Conservation (phyloP, 2,113 vertebrate genomes). For the Peromyscus polionotus region DNA sequence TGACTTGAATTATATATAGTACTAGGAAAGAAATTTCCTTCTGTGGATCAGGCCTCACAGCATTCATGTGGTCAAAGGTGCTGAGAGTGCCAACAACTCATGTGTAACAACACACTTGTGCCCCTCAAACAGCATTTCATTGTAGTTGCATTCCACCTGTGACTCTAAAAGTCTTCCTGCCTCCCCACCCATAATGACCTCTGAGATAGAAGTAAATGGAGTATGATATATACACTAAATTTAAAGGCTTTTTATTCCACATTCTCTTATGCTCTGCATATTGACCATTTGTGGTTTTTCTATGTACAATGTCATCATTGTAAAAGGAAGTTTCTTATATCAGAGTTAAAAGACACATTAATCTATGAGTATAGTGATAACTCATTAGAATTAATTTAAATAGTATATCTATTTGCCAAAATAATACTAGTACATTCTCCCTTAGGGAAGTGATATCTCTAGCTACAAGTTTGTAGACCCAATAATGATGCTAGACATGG, state of each 20-base stretch:
- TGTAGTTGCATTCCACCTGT: neutral
- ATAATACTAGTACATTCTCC: neutral
- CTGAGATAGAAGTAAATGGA: neutral
- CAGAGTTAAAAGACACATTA: too few relatives aligned
- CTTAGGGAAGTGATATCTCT: neutral
- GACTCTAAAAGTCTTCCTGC: neutral
- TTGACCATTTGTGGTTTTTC: neutral
- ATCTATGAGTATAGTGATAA: neutral
- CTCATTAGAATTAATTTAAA: neutral
- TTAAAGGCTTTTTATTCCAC: neutral
- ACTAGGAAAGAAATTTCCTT: neutral
- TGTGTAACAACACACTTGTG: neutral
- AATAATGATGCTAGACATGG: neutral
- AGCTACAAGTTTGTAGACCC: neutral
- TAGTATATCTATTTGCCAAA: neutral
- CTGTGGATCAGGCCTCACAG: neutral
- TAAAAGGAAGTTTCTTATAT: neutral
- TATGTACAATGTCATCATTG: neutral
- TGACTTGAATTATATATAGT: neutral
- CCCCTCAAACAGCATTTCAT: neutral
- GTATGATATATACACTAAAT: neutral
- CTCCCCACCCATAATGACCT: neutral
- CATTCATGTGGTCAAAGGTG: neutral
- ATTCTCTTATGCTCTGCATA: neutral
- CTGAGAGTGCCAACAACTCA: neutral